These are phyloP conservation scores for Chloroclystis v-ata DNA, from an alignment of 2,888 invertebrate genomes.

Conservation along the genomic window DNA sequence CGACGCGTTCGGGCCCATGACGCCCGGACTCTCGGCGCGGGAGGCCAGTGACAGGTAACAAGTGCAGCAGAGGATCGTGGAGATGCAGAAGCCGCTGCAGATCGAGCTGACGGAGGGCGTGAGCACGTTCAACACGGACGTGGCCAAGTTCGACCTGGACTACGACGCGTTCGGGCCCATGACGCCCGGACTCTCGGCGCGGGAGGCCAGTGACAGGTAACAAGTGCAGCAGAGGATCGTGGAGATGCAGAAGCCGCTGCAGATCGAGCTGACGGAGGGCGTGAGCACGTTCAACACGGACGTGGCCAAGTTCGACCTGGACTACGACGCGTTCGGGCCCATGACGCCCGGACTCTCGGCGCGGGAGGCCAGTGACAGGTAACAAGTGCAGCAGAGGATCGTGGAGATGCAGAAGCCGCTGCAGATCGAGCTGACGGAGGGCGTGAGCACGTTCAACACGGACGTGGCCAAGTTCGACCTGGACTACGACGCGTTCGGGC, in stretches of 20 bases:
- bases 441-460: conserved; percentile 81
- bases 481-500: conserved; percentile 87
- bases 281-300: conserved; percentile 81
- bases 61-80: conserved; percentile 83
- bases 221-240: conserved; percentile 84
- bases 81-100: conserved; percentile 86
- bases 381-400: conserved; percentile 82
- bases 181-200: conserved; percentile 88
- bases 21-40: too few species aligned
- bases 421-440: conserved; percentile 83
- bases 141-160: conserved; percentile 83
- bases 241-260: conserved; percentile 86
- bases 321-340: conserved; percentile 88
- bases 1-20: too few species aligned
- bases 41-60: too few species aligned
- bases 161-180: conserved; percentile 90
- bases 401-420: conserved; percentile 87
- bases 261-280: conserved; percentile 84
- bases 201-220: conserved; percentile 88
- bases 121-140: conserved; percentile 80
- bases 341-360: conserved; percentile 90
- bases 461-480: conserved; percentile 83
- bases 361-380: conserved; percentile 89
- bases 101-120: conserved; percentile 85
- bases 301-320: conserved; percentile 82